Conservation (phyloP, 2,113 vertebrate species). For the Ivindomyrus marchei region DNA sequence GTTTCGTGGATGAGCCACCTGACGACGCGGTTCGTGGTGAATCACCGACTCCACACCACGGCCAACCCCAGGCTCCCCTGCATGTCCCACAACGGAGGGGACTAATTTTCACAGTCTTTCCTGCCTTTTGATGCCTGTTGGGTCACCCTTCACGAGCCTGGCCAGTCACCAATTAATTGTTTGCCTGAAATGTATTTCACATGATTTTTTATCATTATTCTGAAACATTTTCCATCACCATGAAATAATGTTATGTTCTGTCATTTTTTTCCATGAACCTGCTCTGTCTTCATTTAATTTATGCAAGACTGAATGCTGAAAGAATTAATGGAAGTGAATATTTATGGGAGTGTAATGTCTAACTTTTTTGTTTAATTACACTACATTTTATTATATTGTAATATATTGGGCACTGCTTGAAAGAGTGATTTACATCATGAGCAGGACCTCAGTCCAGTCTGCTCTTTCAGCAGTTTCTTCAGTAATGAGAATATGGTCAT, state of each 20-base stretch:
- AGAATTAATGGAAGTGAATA: not conserved
- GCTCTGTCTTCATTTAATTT: not conserved
- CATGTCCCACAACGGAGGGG: not conserved
- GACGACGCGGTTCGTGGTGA: not conserved
- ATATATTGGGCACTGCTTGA: not conserved
- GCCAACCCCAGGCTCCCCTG: not conserved
- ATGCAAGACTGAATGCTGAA: not conserved
- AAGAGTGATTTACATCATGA: not conserved
- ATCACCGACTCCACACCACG: not conserved
- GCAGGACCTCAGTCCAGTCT: not conserved
- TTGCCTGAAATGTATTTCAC: not conserved
- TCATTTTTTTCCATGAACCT: not conserved
- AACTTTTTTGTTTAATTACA: not conserved
- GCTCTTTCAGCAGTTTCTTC: not conserved
- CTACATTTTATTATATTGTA: not conserved
- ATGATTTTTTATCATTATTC: not conserved
- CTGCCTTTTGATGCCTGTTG: not conserved
- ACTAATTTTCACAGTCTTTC: not conserved
- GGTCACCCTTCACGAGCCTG: not conserved
- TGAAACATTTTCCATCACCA: not conserved
- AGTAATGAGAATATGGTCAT: not conserved
- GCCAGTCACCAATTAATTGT: not conserved
- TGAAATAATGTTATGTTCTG: not conserved
- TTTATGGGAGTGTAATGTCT: not conserved
- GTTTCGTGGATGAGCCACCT: not conserved